Base-by-base conservation (phyloP, 2,113 vertebrate species). In the Trogon surrucura region DNA sequence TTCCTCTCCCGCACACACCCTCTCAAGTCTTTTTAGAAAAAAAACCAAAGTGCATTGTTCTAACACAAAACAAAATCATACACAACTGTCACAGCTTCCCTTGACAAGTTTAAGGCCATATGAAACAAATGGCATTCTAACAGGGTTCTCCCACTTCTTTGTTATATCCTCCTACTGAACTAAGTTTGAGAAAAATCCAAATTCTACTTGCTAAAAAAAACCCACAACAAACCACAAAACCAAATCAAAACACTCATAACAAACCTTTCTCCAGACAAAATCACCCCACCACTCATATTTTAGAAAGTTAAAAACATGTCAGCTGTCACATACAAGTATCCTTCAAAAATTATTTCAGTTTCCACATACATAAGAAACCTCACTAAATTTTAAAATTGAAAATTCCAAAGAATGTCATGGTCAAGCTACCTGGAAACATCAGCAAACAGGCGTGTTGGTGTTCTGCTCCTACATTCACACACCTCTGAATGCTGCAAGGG, bases 241-340 rank as follows among this genome's bases (percentile, higher is more conserved):
- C 6, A 21, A 56, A 64, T 41, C 13, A 56, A 18, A 19, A 25
- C 9, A 5, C 22, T 6, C n/a, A 84, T 25, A 71, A 56, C n/a
- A 18, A 3, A 5, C 16, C 19, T 2, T 10, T 12, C 3, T 3
- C 17, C 20, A 36, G 27, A 84, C n/a, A 73, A 79, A 67, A 20
- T 5, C 22, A 34, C 16, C 4, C 9, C 14, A 73, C 13, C 21
- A 53, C 18, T 3, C 1, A 0, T 9, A 62, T 71, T 88, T 79
- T 61, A 69, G 13, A 80, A 73, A 72, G 19, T 36, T 72, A 57
- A 64, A 82, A 79, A 38, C 23, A 44, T 2, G 32, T 16, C 29
- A 41, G 36, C 12, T 85, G 50, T 66, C 71, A 83, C 0, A 0
- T 4, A 83, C 1, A 2, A 94, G 16, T 27, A 53, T 18, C 30